Conservation (phyloP, 92 coral and sea anemone genomes). For the Umimayanthus kanabou region DNA sequence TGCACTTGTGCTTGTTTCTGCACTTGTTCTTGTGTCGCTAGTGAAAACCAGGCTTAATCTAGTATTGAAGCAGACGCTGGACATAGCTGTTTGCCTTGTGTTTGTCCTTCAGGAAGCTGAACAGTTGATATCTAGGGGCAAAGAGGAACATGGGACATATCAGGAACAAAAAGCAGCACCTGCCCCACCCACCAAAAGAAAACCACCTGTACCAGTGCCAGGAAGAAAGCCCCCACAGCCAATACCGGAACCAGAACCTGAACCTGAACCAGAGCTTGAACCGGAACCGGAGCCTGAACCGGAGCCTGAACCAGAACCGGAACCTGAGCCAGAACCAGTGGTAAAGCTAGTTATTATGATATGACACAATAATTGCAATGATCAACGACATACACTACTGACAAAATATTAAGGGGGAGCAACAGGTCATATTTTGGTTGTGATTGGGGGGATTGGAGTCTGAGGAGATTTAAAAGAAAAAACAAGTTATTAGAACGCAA, state of each 20-base stretch:
- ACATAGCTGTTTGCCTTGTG: background rate
- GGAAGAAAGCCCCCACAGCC: constrained; percentile 49
- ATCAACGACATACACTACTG: background rate
- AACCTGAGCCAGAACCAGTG: constrained; percentile 38
- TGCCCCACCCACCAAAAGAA: constrained; percentile 64
- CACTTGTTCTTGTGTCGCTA: too few species aligned
- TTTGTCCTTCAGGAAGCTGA: constrained; percentile 69
- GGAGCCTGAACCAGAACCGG: constrained; percentile 57
- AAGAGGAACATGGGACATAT: constrained; percentile 71
- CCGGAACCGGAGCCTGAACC: constrained; percentile 75
- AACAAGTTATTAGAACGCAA: too few species aligned
- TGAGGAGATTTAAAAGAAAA: too few species aligned
- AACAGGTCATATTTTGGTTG: too few species aligned
- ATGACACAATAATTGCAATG: background rate
- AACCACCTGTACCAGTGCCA: constrained; percentile 73
- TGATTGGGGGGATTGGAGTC: too few species aligned
- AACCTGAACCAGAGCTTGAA: constrained; percentile 74
- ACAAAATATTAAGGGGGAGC: background rate
- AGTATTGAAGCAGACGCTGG: background rate
- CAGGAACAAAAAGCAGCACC: constrained; percentile 73
- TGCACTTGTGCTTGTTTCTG: too few species aligned
- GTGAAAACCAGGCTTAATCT: background rate
- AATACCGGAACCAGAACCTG: constrained; percentile 70
- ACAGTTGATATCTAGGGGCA: constrained; percentile 78
- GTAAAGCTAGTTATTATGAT: background rate